A percentile compares a stretch with the other conserved stretches of the same genome.
Conservation (phyloP, 2,888 invertebrate genomes). For the Phengaris alcon region DNA sequence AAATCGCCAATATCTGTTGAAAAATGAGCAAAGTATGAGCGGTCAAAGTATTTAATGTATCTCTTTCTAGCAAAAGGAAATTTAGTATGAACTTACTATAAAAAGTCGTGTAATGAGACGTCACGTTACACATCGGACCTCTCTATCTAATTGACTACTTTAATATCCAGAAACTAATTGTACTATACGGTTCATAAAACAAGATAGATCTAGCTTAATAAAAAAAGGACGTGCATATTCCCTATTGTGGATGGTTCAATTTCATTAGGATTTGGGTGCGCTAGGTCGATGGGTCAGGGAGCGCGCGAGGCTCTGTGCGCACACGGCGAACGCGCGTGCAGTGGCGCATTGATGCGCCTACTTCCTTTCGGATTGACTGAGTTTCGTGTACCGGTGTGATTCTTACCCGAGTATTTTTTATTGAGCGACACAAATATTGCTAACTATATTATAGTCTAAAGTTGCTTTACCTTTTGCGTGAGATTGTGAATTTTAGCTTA, state of each 20-base stretch:
- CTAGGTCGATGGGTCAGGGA: neutral
- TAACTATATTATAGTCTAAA: slow-evolving; percentile 80
- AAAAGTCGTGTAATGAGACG: too few species aligned
- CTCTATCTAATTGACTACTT: too few species aligned
- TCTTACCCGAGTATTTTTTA: slow-evolving; percentile 63
- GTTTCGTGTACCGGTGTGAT: slow-evolving; percentile 62
- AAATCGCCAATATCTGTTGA: too few species aligned
- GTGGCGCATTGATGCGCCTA: slow-evolving; percentile 32
- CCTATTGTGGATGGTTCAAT: neutral
- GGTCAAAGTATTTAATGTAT: too few species aligned
- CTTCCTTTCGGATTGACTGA: slow-evolving; percentile 65
- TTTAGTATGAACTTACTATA: too few species aligned
- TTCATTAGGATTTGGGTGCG: slow-evolving; percentile 1
- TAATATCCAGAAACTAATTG: too few species aligned
- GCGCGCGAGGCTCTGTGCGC: neutral
- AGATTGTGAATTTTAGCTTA: slow-evolving; percentile 80
- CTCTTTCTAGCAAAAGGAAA: too few species aligned
- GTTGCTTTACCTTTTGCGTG: slow-evolving; percentile 81
- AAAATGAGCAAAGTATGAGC: too few species aligned
- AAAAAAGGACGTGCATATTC: too few species aligned
- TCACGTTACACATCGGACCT: too few species aligned
- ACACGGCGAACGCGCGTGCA: slow-evolving; percentile 30
- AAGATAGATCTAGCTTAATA: too few species aligned
- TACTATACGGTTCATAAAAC: too few species aligned
- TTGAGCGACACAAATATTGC: slow-evolving; percentile 76